These are phyloP conservation scores for Perdita meconis DNA, from an alignment of 2,888 invertebrate genomes.

Conservation along the genomic window DNA sequence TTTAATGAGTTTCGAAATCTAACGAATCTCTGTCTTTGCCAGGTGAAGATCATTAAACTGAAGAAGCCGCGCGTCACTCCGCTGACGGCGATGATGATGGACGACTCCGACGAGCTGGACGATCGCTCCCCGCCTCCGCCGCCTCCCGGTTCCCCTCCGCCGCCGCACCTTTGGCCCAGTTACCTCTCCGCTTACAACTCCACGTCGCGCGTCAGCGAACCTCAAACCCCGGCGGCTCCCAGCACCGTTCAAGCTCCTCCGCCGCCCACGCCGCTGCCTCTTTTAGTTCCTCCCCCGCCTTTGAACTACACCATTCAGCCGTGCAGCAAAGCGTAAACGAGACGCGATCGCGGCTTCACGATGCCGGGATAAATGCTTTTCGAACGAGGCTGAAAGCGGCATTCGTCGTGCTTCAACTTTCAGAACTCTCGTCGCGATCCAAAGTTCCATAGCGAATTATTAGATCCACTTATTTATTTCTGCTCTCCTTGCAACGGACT, in stretches of 20 bases:
- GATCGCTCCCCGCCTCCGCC: constrained; percentile 87
- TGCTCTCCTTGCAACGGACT: too few species aligned
- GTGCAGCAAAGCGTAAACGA: constrained; percentile 80
- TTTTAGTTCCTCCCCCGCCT: constrained; percentile 82
- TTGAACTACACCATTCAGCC: constrained; percentile 82
- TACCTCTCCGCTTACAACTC: constrained; percentile 79
- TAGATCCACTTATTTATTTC: too few species aligned
- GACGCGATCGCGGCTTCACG: neutral
- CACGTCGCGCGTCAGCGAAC: constrained; percentile 49
- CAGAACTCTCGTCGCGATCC: too few species aligned
- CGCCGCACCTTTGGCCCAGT: constrained; percentile 85
- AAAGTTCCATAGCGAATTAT: too few species aligned
- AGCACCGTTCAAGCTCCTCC: constrained; percentile 72
- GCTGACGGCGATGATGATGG: constrained; percentile 80
- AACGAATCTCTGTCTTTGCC: constrained; percentile 30
- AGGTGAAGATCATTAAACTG: constrained; percentile 85
- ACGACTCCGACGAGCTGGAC: constrained; percentile 85
- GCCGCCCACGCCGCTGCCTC: constrained; percentile 82
- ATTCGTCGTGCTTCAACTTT: too few species aligned
- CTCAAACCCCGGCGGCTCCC: constrained; percentile 51
- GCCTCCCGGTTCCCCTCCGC: constrained; percentile 87
- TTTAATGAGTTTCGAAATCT: neutral
- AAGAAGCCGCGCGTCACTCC: constrained; percentile 82
- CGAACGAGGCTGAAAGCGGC: too few species aligned
- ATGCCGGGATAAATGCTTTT: neutral